A percentile compares a stretch with the other conserved stretches of the same genome.
phyloP scores from a whole-genome alignment of 2,888 invertebrate genomes.

The Leistus spinibarbis region DNA sequence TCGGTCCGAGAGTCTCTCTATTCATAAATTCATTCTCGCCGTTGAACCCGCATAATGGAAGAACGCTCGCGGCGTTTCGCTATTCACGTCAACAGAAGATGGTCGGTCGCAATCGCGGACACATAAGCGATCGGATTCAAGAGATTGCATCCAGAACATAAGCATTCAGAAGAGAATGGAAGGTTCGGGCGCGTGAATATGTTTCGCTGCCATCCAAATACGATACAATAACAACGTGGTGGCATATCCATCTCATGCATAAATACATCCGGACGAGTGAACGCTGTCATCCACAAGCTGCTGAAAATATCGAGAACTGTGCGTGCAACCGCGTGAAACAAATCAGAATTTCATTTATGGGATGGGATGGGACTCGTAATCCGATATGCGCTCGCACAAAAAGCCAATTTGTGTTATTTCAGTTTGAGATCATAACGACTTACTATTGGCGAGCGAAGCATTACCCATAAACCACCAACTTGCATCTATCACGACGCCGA shows the following conservation, averaged over 20 bases:
- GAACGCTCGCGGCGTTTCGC: background rate
- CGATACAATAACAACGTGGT: background rate
- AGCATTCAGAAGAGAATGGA: background rate
- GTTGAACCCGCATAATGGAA: background rate
- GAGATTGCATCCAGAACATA: background rate
- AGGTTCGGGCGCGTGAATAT: background rate
- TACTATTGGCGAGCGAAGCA: background rate
- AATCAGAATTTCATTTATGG: slow-evolving; percentile 7
- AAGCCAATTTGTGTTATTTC: slow-evolving; percentile 5
- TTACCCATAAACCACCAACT: background rate
- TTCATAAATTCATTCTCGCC: background rate
- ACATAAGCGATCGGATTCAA: background rate
- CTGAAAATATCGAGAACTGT: background rate
- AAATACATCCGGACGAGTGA: background rate
- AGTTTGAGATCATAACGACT: background rate
- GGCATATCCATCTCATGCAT: slow-evolving; percentile 1
- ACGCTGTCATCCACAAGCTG: background rate
- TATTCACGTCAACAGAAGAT: background rate
- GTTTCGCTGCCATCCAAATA: background rate
- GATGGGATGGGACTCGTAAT: background rate
- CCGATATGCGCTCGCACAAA: slow-evolving; percentile 3
- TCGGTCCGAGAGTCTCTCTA: background rate
- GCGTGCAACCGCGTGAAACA: background rate
- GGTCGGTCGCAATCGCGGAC: background rate
- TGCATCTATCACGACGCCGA: background rate